A percentile compares a stretch with the other conserved stretches of the same genome.
These are phyloP conservation scores for Salvelinus namaycush DNA, from an alignment of 2,113 vertebrate species.

Conservation along the genomic window DNA sequence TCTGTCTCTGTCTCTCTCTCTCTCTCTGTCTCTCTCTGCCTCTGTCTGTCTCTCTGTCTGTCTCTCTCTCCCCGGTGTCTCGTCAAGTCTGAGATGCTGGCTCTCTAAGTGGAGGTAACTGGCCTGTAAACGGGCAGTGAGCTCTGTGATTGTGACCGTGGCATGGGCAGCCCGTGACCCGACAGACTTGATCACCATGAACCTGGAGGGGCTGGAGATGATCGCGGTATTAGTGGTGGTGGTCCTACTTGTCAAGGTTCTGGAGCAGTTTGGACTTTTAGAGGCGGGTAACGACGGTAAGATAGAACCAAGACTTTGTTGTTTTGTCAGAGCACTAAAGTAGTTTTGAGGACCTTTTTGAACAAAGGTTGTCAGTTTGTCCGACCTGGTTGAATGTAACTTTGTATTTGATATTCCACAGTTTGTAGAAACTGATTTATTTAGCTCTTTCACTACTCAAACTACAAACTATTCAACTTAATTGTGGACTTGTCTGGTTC, in stretches of 20 bases:
- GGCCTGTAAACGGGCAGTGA: slow-evolving; percentile 75
- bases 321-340: background rate
- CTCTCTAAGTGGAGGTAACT: slow-evolving; percentile 78
- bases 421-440: too few relatives aligned
- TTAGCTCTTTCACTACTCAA: too few relatives aligned
- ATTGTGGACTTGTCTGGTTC: too few relatives aligned
- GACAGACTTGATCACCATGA: slow-evolving; percentile 81
- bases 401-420: too few relatives aligned
- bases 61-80: slow-evolving; percentile 42
- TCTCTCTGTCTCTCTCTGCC: slow-evolving; percentile 23
- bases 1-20: slow-evolving; percentile 14
- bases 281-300: slow-evolving; percentile 92
- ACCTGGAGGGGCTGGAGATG: slow-evolving; percentile 98
- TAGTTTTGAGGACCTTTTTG: background rate
- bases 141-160: slow-evolving; percentile 65
- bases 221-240: slow-evolving; percentile 93
- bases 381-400: too few relatives aligned
- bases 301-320: slow-evolving; percentile 37
- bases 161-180: slow-evolving; percentile 82
- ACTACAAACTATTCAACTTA: too few relatives aligned
- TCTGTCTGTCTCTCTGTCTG: slow-evolving; percentile 19
- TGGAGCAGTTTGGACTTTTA: slow-evolving; percentile 97
- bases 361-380: too few relatives aligned
- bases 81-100: slow-evolving; percentile 57
- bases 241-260: slow-evolving; percentile 94